Evolutionary conservation across 2,113 vertebrate genomes (phyloP).

Genomic region (Brachypteracias leptosomus): DNA sequence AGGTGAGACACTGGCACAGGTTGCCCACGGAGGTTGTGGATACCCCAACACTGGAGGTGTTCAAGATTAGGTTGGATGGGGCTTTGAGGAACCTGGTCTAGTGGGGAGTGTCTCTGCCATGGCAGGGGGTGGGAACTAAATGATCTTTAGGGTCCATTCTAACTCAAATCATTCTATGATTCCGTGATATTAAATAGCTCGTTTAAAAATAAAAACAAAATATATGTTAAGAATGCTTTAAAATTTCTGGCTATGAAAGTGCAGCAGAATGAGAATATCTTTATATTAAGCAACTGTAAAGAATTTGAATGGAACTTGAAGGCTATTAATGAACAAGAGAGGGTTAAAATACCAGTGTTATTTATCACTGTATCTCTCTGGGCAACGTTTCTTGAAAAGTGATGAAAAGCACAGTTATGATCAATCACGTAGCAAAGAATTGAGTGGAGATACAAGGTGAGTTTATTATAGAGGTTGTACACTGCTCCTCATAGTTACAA

Average conservation of each 20-base stretch:
- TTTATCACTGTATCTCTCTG: neutral
- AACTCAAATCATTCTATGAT: too few relatives aligned
- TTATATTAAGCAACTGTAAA: neutral
- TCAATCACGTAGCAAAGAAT: neutral
- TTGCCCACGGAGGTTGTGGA: too few relatives aligned
- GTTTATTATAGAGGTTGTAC: neutral
- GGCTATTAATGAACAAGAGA: neutral
- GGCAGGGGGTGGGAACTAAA: too few relatives aligned
- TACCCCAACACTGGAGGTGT: too few relatives aligned
- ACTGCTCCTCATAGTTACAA: neutral
- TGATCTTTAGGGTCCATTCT: too few relatives aligned
- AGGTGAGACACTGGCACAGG: too few relatives aligned
- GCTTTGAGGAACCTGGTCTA: too few relatives aligned
- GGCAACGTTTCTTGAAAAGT: neutral
- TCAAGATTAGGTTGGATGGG: too few relatives aligned
- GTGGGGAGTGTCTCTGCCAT: too few relatives aligned
- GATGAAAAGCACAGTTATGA: neutral
- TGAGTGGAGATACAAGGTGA: neutral
- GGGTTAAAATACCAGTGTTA: neutral
- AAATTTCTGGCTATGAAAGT: neutral
- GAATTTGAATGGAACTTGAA: neutral
- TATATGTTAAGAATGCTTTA: neutral
- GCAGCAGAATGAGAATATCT: neutral
- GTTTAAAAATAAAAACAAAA: neutral
- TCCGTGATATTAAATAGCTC: neutral